A percentile compares a stretch with the other conserved stretches of the same genome.
Conservation (phyloP, 2,113 vertebrate genomes). For the Hymenochirus boettgeri region DNA sequence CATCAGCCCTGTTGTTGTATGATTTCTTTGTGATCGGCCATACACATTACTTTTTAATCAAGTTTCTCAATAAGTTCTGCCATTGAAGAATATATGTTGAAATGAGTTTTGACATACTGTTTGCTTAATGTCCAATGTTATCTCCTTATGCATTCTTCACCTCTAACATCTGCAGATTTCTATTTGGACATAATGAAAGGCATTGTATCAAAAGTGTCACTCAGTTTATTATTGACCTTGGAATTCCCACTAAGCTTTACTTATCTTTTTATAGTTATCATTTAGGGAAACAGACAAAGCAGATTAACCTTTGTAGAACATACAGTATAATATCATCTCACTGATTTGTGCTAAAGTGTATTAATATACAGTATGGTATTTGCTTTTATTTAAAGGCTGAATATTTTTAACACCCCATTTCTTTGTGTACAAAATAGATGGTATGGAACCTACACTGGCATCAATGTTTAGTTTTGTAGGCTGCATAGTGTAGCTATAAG, state of each 20-base stretch:
- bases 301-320: too few relatives aligned
- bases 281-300: neutral
- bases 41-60: conserved; percentile 58
- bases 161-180: conserved; percentile 71
- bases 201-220: conserved; percentile 63
- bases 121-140: conserved; percentile 85
- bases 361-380: too few relatives aligned
- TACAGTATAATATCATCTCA: too few relatives aligned
- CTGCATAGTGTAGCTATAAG: too few relatives aligned
- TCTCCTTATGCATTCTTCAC: conserved; percentile 85
- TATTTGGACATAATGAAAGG: conserved; percentile 78
- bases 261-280: conserved; percentile 44
- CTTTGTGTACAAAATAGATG: too few relatives aligned
- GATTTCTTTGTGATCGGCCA: too few relatives aligned
- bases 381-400: too few relatives aligned
- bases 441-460: too few relatives aligned
- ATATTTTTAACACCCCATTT: too few relatives aligned
- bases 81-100: conserved; percentile 79
- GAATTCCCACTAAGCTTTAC: conserved; percentile 59
- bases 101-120: conserved; percentile 89
- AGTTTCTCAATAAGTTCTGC: conserved; percentile 72
- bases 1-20: too few relatives aligned
- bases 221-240: conserved; percentile 57
- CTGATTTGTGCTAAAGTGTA: too few relatives aligned
- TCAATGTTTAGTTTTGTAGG: too few relatives aligned